These are phyloP conservation scores for Anas capensis DNA, from an alignment of 2,797 vertebrate species.

Conservation along the genomic window DNA sequence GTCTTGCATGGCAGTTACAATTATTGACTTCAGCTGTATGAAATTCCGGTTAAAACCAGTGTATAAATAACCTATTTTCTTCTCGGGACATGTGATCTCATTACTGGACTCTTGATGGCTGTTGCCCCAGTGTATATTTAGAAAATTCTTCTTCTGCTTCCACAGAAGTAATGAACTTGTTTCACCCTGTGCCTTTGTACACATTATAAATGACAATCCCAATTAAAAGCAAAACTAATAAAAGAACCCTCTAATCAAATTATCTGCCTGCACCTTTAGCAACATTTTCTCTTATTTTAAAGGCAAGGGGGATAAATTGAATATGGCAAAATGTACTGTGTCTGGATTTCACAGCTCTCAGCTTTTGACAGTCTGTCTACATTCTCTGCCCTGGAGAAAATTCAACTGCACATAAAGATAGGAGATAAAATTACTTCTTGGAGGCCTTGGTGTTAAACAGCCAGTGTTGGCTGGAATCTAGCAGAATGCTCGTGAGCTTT, in stretches of 20 bases:
- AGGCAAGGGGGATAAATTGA: neutral
- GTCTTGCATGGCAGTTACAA: neutral
- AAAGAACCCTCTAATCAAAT: neutral
- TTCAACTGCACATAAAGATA: conserved; percentile 28
- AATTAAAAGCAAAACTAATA: neutral
- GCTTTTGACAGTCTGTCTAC: neutral
- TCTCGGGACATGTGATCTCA: neutral
- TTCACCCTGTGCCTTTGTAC: neutral
- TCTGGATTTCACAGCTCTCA: neutral
- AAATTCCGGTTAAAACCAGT: neutral
- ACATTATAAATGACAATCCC: neutral
- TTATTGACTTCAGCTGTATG: neutral
- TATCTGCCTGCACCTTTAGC: neutral
- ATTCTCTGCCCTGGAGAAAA: conserved; percentile 38
- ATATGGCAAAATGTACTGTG: neutral
- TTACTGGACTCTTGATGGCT: neutral
- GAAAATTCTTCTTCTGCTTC: neutral
- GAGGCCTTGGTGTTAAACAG: neutral
- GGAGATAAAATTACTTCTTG: conserved; percentile 5
- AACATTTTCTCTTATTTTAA: neutral
- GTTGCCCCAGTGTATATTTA: neutral
- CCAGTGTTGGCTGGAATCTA: neutral
- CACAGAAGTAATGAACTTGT: neutral
- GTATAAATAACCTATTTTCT: neutral
- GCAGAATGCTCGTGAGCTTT: neutral